Evolutionary conservation across 2,888 invertebrate genomes (phyloP), one percentile per base, ranked within the genome.

Genomic region (Coelopa pilipes): DNA sequence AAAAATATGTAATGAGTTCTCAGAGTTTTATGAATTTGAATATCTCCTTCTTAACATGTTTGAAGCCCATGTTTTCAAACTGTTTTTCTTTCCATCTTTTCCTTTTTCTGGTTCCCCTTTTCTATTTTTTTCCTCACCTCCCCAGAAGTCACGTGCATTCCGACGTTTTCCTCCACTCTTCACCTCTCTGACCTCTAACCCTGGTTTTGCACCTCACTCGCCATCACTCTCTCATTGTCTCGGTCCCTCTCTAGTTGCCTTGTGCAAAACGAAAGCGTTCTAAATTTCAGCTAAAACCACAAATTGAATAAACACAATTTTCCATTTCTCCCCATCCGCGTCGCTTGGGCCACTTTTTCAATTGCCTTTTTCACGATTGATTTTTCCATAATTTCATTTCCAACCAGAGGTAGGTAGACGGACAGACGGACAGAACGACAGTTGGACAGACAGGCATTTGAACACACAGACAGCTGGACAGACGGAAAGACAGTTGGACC

Each of bases 261-360:
- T 34, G 34, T 34, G n/a, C 53, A 53, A 53, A 53, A 53, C n/a
- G 53, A 53, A 53, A 53, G 53, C 53, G 53, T 53, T 53, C 53
- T 53, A 53, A 53, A 53, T 53, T 53, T 15, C 13, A 53, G 15
- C 10, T 53, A 15, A 53, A 53, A 34, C 34, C 34, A 34, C 34
- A 34, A 34, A 34, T 34, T 34, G 34, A 34, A 34, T 34, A 34
- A 53, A 53, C 53, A 15, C 10, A 7, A 15, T n/a, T 53, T 53
- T 53, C 53, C 2, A 53, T 53, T 53, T 53, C n/a, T 53, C n/a
- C 10, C 53, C 13, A 15, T 53, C 53, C n/a, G 15, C 13, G 53
- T 53, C n/a, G 13, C n/a, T 53, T 53, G 53, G 13, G n/a, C 53
- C 13, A 53, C n/a, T 53, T 15, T 53, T 53, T 5, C 53, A 34